Conservation (phyloP, 1,140 invertebrate species). For the Drosophila erecta region DNA sequence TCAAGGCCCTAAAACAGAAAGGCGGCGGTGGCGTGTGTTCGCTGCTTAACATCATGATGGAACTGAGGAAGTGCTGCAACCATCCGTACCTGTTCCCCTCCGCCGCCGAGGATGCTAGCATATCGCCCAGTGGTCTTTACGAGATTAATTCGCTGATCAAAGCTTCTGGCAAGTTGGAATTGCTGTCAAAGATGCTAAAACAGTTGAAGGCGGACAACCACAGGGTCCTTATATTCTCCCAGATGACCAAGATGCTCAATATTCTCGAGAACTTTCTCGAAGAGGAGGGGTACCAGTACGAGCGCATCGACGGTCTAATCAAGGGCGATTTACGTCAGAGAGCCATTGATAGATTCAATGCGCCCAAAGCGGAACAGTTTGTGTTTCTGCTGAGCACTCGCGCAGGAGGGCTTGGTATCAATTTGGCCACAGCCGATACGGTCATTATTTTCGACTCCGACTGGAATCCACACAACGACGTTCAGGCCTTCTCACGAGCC, state of each 20-base stretch:
- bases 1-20: background rate
- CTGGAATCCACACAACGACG: slow-evolving; percentile 7
- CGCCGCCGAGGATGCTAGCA: background rate
- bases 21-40: background rate
- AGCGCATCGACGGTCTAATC: background rate
- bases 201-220: background rate
- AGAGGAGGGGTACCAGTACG: background rate
- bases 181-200: slow-evolving; percentile 6
- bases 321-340: background rate
- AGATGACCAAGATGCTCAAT: slow-evolving; percentile 1
- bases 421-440: slow-evolving; percentile 1
- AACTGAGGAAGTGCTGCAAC: slow-evolving; percentile 5
- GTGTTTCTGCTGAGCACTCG: slow-evolving; percentile 2
- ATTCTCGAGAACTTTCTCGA: background rate
- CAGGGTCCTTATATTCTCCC: background rate
- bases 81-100: background rate
- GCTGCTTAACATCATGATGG: background rate
- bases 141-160: background rate
- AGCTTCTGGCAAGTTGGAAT: background rate
- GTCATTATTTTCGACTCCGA: slow-evolving; percentile 6
- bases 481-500: slow-evolving; percentile 3
- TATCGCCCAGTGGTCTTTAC: background rate
- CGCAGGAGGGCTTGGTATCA: background rate
- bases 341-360: background rate
- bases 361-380: background rate